Conservation (phyloP, 2,797 vertebrate species). For the Urocyon cinereoargenteus region DNA sequence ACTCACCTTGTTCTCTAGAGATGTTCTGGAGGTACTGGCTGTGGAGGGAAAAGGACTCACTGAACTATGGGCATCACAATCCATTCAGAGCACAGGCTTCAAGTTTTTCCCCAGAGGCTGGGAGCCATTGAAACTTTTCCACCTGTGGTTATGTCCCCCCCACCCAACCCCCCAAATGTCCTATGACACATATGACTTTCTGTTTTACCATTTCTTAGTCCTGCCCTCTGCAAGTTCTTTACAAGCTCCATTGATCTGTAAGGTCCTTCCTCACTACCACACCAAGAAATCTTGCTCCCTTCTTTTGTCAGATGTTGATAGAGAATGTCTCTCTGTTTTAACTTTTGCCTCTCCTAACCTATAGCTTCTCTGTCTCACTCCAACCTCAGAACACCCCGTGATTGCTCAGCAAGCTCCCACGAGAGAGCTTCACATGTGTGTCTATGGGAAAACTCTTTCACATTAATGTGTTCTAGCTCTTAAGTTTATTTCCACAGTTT, state of each 20-base stretch:
- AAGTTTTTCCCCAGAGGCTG: neutral
- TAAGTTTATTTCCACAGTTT: neutral
- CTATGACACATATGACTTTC: neutral
- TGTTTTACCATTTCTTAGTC: neutral
- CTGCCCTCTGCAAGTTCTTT: conserved; percentile 3
- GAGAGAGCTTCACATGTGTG: neutral
- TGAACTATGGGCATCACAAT: neutral
- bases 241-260: neutral
- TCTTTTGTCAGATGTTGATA: neutral
- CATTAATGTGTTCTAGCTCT: neutral
- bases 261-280: neutral
- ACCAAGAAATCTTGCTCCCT: neutral
- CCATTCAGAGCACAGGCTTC: neutral
- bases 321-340: neutral
- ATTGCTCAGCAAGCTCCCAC: neutral
- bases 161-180: neutral
- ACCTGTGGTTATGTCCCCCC: neutral
- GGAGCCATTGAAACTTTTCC: neutral
- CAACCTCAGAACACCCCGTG: neutral
- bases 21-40: neutral
- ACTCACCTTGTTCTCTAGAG: conserved; percentile 27
- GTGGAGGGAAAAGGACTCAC: neutral
- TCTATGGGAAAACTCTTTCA: neutral
- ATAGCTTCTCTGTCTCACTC: neutral
- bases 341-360: neutral